These are phyloP conservation scores for Neodon shergylaensis DNA, from an alignment of 2,113 vertebrate genomes.

Conservation along the genomic window DNA sequence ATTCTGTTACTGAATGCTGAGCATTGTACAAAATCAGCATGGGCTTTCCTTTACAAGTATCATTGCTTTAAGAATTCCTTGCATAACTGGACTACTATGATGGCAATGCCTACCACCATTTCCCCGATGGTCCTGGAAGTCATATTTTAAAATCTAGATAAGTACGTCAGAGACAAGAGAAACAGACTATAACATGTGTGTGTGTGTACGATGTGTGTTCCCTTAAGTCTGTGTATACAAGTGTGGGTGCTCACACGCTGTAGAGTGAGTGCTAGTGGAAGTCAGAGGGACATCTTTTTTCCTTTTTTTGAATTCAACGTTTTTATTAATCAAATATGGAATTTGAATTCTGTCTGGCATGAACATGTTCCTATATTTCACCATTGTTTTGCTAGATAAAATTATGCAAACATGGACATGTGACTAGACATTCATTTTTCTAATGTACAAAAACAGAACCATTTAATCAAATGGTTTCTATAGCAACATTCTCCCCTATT, in stretches of 20 bases:
- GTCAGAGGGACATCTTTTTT: too few relatives aligned
- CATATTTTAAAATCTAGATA: constrained; percentile 18
- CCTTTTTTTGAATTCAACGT: neutral
- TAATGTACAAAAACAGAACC: neutral
- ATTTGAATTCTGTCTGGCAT: constrained; percentile 15
- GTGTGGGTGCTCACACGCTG: neutral
- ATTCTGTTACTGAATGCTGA: neutral
- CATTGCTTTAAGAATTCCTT: neutral
- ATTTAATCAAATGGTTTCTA: neutral
- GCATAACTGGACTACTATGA: neutral
- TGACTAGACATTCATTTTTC: neutral
- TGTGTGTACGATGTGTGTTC: neutral
- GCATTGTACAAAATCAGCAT: neutral
- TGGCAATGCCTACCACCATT: neutral
- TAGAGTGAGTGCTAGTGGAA: neutral
- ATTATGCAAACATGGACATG: neutral
- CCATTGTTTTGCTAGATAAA: neutral
- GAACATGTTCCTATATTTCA: neutral
- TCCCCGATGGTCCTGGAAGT: neutral
- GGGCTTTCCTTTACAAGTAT: neutral
- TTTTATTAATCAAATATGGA: constrained; percentile 26
- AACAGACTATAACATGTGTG: neutral
- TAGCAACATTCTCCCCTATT: neutral
- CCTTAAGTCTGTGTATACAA: neutral
- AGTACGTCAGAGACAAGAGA: neutral